A percentile compares a stretch with the other conserved stretches of the same genome.
Evolutionary conservation across 2,888 invertebrate genomes (phyloP).

Genomic region (Dasysyrphus tricinctus): DNA sequence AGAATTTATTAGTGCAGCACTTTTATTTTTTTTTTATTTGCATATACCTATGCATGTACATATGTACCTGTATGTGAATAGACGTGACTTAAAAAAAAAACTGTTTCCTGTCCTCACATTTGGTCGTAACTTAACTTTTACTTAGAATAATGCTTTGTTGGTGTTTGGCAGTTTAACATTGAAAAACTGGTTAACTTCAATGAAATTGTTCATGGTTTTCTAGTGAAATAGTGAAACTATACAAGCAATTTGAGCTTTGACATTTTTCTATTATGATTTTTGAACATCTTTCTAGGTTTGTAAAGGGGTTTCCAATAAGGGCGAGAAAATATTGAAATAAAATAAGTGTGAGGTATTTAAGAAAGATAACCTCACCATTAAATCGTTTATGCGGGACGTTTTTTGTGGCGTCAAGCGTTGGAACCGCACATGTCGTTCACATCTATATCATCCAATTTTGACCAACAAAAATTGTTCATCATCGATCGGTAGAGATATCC

Average conservation of each 20-base stretch:
- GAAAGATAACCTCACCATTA: too few relatives aligned
- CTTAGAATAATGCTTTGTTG: not conserved
- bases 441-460: too few relatives aligned
- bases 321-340: too few relatives aligned
- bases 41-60: not conserved
- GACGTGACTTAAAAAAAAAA: not conserved
- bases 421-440: too few relatives aligned
- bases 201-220: not conserved
- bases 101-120: not conserved
- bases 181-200: not conserved
- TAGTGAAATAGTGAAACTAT: not conserved
- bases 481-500: too few relatives aligned
- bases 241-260: conserved; percentile 1
- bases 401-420: too few relatives aligned
- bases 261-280: not conserved
- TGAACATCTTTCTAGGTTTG: not conserved
- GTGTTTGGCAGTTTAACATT: not conserved
- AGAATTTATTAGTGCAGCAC: conserved; percentile 29
- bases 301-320: too few relatives aligned
- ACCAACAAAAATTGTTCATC: too few relatives aligned
- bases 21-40: not conserved
- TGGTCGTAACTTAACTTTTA: not conserved
- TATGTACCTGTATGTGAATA: not conserved
- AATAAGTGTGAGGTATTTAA: too few relatives aligned
- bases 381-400: too few relatives aligned